Evolutionary conservation across 2,113 vertebrate genomes (phyloP).

Genomic region (Platichthys flesus): DNA sequence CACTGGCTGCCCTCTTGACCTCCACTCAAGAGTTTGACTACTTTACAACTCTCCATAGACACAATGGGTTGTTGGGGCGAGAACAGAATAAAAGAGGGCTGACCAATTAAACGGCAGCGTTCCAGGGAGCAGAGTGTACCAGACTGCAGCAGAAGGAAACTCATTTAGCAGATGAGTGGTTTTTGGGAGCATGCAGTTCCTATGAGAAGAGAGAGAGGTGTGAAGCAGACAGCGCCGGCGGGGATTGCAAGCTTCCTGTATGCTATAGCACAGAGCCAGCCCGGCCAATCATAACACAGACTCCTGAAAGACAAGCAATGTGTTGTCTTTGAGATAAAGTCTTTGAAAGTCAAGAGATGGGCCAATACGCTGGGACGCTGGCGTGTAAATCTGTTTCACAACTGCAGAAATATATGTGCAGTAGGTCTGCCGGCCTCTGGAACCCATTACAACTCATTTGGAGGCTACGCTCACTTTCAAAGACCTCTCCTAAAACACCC

Average conservation of each 20-base stretch:
- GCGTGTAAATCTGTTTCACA: slow-evolving; percentile 13
- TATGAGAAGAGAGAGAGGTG: slow-evolving; percentile 51
- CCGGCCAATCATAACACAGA: slow-evolving; percentile 65
- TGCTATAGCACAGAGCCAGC: slow-evolving; percentile 15
- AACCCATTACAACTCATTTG: slow-evolving; percentile 37
- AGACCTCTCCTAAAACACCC: slow-evolving; percentile 30
- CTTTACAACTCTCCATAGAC: slow-evolving; percentile 72
- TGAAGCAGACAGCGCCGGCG: slow-evolving; percentile 49
- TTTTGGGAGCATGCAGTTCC: slow-evolving; percentile 48
- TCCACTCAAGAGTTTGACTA: slow-evolving; percentile 57
- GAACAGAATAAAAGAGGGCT: neutral
- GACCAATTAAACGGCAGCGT: slow-evolving; percentile 71
- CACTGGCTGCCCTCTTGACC: slow-evolving; percentile 65
- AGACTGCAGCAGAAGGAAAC: slow-evolving; percentile 71
- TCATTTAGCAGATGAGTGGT: slow-evolving; percentile 76
- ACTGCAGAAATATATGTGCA: neutral
- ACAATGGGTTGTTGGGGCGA: slow-evolving; percentile 11
- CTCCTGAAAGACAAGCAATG: slow-evolving; percentile 40
- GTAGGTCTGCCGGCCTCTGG: slow-evolving; percentile 10
- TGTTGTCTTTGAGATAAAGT: slow-evolving; percentile 46
- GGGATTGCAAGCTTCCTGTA: slow-evolving; percentile 68
- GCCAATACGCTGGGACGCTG: neutral
- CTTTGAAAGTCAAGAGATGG: slow-evolving; percentile 24
- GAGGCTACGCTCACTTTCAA: slow-evolving; percentile 9
- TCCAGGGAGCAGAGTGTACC: slow-evolving; percentile 35